phyloP scores from a whole-genome alignment of 2,888 invertebrate genomes.

The Pachycephus smyrnensis region DNA sequence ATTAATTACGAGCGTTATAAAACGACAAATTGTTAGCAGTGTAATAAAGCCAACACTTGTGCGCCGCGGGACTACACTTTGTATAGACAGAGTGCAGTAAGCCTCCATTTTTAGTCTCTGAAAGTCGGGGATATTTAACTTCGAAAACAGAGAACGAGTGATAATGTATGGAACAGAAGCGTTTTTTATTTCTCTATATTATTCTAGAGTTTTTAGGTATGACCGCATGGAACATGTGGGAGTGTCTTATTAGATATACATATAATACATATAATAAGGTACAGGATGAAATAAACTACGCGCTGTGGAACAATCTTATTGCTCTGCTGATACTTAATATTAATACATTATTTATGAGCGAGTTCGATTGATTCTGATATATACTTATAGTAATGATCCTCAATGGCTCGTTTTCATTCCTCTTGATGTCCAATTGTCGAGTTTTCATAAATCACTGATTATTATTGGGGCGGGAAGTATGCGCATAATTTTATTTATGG shows the following conservation, averaged over 20 bases:
- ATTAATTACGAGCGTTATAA: constrained; percentile 18
- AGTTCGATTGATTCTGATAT: not conserved
- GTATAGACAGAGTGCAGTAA: not conserved
- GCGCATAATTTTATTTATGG: not conserved
- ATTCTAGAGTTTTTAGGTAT: no score
- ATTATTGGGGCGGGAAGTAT: not conserved
- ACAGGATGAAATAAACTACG: not conserved
- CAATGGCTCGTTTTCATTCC: not conserved
- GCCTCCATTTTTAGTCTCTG: not conserved
- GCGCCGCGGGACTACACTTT: not conserved
- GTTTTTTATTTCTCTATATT: no score
- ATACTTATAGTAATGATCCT: not conserved
- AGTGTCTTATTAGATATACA: no score
- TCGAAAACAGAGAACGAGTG: not conserved
- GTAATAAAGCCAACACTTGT: not conserved
- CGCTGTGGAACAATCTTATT: not conserved
- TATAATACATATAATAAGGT: not conserved
- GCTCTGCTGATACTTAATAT: not conserved
- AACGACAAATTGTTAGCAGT: constrained; percentile 7
- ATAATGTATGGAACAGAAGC: no score
- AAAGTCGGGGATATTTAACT: not conserved
- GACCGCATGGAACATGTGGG: no score
- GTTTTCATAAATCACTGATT: not conserved
- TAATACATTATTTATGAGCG: not conserved
- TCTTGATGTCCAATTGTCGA: not conserved